Evolutionary conservation across 2,797 vertebrate species (phyloP), one percentile per base, ranked within the genome.

Genomic region (Brachyrhaphis roseni): DNA sequence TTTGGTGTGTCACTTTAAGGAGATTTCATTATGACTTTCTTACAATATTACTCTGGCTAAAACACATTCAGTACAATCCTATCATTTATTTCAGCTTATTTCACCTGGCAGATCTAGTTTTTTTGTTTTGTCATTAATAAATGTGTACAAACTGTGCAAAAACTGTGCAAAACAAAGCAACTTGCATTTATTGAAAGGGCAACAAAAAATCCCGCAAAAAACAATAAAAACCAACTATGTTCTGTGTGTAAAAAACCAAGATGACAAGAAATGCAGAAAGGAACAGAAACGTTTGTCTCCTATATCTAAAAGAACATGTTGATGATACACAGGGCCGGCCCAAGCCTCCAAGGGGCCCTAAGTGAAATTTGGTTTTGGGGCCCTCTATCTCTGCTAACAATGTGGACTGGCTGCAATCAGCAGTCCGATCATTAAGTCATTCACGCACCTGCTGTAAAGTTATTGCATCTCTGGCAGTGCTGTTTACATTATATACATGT

Each of bases 31-130:
- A 26, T 72, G 43, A 20, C 78, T 75, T 57, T 57, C 11, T 11
- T 64, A 87, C 75, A 76, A 78, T 2, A 2, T 51, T 3, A 47
- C 31, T 3, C n/a, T 57, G 72, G 78, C 82, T 85, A 71, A 8
- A 78, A 74, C 81, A 70, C 12, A 71, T 75, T 75, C 68, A 57
- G 31, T 59, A 12, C 41, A 46, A 53, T 74, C 80, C 39, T 75
- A 78, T 66, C 34, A 83, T 59, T 20, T 23, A 68, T 41, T 41
- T 82, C 73, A 75, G 53, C 80, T 78, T 78, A 64, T 64, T 64
- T 34, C 7, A 18, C 10, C 8, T 23, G 16, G 47, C 16, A 47
- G 46, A 47, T 45, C 43, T 16, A 47, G 46, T 47, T 62, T 18
- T 64, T 64, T 8, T 16, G 5, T 18, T 64, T 64, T 64, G 31